Evolutionary conservation across 2,113 vertebrate species (phyloP).

Genomic region (Pagrus major): DNA sequence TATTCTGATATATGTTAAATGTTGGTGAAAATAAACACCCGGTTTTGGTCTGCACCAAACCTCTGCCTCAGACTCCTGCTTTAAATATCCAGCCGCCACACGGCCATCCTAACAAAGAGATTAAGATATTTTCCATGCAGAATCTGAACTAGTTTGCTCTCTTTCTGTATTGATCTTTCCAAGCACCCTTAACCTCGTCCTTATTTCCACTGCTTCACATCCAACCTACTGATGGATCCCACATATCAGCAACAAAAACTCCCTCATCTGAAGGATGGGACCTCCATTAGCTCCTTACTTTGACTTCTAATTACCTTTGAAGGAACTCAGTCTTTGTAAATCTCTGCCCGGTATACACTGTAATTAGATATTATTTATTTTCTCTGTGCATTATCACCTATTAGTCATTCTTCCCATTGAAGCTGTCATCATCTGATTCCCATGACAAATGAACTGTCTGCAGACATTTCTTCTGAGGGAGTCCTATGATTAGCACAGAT

Average conservation of each 20-base stretch:
- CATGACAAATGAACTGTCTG: constrained; percentile 59
- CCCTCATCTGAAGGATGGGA: constrained; percentile 43
- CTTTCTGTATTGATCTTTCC: constrained; percentile 6
- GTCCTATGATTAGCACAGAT: constrained; percentile 61
- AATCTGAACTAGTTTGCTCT: constrained; percentile 7
- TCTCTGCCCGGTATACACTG: neutral
- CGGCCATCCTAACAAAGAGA: too few species aligned
- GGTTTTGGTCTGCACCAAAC: too few species aligned
- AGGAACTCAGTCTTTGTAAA: constrained; percentile 22
- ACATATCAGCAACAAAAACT: constrained; percentile 22
- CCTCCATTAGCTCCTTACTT: constrained; percentile 44
- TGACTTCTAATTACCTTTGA: constrained; percentile 53
- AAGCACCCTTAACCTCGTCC: constrained; percentile 1
- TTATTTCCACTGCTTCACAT: constrained; percentile 45
- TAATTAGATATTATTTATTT: constrained; percentile 48
- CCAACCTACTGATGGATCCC: constrained; percentile 34
- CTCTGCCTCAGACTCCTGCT: too few species aligned
- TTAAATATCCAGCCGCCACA: too few species aligned
- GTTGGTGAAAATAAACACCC: too few species aligned
- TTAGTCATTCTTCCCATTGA: constrained; percentile 41
- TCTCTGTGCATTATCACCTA: constrained; percentile 58
- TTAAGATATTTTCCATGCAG: neutral
- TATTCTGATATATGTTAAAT: too few species aligned
- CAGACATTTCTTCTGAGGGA: constrained; percentile 44
- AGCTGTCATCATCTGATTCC: constrained; percentile 45